Evolutionary conservation across 2,797 vertebrate genomes (phyloP), one percentile per base, ranked within the genome.

Genomic region (Xenentodon cancila): DNA sequence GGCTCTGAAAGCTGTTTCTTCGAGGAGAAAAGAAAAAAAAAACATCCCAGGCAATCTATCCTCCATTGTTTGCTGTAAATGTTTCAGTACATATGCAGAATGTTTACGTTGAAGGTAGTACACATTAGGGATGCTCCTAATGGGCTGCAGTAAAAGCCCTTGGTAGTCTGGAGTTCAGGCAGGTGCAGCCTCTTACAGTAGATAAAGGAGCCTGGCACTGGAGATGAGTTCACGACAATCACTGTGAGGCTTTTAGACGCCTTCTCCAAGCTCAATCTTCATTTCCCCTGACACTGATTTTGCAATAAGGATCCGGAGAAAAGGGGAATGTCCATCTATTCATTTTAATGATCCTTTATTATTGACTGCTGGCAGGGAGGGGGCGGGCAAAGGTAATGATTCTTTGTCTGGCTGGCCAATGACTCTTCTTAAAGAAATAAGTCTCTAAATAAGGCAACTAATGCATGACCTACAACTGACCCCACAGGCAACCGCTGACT

Each of bases 261-360:
- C 91, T 92, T 88, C 90, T 89, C 83, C 78, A 45, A 91, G 85
- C 88, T 92, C 92, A 87, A 93, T 92, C 92, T 90, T 91, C 91
- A 90, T 92, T 89, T 92, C 91, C 92, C 92, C 79, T 92, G 91
- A 92, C 92, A 93, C 91, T 93, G 91, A 93, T 92, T 90, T 92
- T 91, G 88, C 90, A 88, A 92, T 92, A 92, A 92, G 91, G 90
- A 91, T 91, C 90, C 91, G 88, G 91, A 93, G 91, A 92, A 91
- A 93, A 90, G 90, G 90, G 89, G 90, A 91, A 93, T 89, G 92
- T 92, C 91, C 91, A 93, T 93, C 92, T 94, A 93, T 93, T 93
- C 91, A 94, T 93, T 93, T 92, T 93, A 93, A 94, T 93, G 91
- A 93, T 92, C 89, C 84, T 84, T 92, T 85, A 90, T 92, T 93